Percentiles rank a stretch among this genome's conserved stretches.
Conservation (phyloP, 2,888 invertebrate species). For the Lycocerus yunnanus region DNA sequence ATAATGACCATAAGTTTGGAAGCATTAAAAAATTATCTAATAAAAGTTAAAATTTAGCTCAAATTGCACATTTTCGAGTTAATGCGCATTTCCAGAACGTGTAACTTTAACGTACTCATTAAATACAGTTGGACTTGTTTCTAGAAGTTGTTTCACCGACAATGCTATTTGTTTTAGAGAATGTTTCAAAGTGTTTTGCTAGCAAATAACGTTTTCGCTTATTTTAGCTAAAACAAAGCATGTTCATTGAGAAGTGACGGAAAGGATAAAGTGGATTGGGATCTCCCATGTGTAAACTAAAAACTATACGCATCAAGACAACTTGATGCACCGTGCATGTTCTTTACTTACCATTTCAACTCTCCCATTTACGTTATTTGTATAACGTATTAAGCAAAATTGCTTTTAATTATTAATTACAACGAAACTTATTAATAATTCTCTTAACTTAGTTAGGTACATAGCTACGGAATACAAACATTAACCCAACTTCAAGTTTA, state of each 20-base stretch:
- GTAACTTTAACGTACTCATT: constrained; percentile 14
- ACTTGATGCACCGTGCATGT: neutral
- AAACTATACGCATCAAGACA: constrained; percentile 8
- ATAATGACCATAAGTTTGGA: neutral
- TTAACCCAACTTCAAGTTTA: neutral
- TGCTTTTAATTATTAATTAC: neutral
- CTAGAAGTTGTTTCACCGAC: constrained; percentile 11
- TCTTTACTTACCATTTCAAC: neutral
- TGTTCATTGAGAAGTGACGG: constrained; percentile 13
- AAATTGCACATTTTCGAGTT: neutral
- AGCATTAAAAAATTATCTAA: neutral
- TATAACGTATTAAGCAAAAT: neutral
- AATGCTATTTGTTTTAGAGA: constrained; percentile 19
- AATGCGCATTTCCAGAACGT: neutral
- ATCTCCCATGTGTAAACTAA: constrained; percentile 24
- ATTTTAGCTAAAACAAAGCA: constrained; percentile 22
- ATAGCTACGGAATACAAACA: neutral
- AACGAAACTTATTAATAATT: neutral
- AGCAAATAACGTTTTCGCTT: constrained; percentile 23
- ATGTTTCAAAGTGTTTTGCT: constrained; percentile 21
- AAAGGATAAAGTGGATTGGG: constrained; percentile 19
- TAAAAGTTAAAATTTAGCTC: neutral
- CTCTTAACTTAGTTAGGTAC: neutral
- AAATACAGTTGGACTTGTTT: constrained; percentile 11
- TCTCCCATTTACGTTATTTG: neutral